Evolutionary conservation across 2,888 invertebrate genomes (phyloP), one percentile per base, ranked within the genome.

Genomic region (Charanyca ferruginea): DNA sequence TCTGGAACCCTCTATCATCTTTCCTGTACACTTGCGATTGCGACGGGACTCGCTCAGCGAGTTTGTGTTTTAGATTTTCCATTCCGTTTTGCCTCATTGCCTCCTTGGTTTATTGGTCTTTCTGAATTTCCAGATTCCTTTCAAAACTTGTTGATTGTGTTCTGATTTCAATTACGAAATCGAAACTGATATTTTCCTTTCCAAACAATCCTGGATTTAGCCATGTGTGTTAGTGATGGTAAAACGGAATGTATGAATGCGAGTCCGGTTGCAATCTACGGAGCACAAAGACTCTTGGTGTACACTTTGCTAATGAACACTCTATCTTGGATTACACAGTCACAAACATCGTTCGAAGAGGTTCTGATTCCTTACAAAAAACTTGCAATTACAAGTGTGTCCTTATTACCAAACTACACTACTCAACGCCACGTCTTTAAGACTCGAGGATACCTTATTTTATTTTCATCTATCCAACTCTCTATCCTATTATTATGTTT

Each of bases 231-330:
- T 73, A 67, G 70, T 77, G 74, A 66, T 66, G 86, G 85, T 87
- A 67, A 89, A 88, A 90, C 89, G 90, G 89, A 88, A 90, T 87
- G 77, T 68, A 68, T 75, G 60, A 85, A 88, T 83, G 94, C 93
- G 93, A 94, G 95, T 95, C 95, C 95, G 94, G 95, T 95, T 95
- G 95, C 95, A 95, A 94, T 95, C 94, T 90, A 93, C 94, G 94
- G 95, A 95, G 95, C 95, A 95, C 95, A 91, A 95, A 94, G 94
- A 94, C 95, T 95, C 95, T 95, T 94, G 95, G 93, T 94, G 93
- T 93, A 93, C 92, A 93, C 93, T 93, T 88, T 91, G 93, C 91
- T 92, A 90, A 91, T 88, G 81, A 87, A 95, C 94, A 95, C 94
- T 72, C 72, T 93, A 94, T 95, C 95, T 95, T 95, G 95, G 95